Conservation (phyloP, 2,888 invertebrate genomes). For the Cryptocephalus primarius region DNA sequence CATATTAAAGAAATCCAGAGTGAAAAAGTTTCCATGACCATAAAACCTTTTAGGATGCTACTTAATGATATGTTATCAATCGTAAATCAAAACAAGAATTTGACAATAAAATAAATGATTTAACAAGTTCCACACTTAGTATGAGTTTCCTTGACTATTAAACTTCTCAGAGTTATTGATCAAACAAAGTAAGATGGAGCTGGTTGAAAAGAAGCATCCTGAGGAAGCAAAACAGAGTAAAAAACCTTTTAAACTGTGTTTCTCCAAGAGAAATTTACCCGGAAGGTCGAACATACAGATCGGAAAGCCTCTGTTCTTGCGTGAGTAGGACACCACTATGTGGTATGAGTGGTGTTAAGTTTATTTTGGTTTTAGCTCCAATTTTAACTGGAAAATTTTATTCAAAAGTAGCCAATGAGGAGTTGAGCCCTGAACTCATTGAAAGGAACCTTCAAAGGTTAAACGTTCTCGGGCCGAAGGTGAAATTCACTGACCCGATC, state of each 20-base stretch:
- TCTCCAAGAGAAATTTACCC: slow-evolving; percentile 21
- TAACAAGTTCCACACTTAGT: too few species aligned
- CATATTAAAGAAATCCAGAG: slow-evolving; percentile 7
- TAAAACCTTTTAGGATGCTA: too few species aligned
- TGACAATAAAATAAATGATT: too few species aligned
- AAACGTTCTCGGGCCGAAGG: slow-evolving; percentile 22
- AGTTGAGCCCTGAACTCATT: slow-evolving; percentile 16
- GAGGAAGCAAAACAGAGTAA: slow-evolving; percentile 13
- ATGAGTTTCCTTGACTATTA: too few species aligned
- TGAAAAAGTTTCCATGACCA: too few species aligned
- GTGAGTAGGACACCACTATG: slow-evolving; percentile 9
- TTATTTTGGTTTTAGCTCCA: slow-evolving; percentile 20
- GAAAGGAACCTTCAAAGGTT: slow-evolving; percentile 25
- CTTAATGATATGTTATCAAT: slow-evolving; percentile 71
- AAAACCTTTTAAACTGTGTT: slow-evolving; percentile 30
- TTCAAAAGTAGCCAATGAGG: slow-evolving; percentile 13
- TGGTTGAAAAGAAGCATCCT: background rate
- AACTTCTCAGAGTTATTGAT: slow-evolving; percentile 15
- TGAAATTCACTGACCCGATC: slow-evolving; percentile 25
- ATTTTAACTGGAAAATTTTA: slow-evolving; percentile 31
- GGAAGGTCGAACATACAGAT: slow-evolving; percentile 23
- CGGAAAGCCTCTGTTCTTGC: slow-evolving; percentile 17
- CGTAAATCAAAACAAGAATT: slow-evolving; percentile 27
- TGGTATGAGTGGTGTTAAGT: background rate
- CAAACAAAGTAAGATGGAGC: slow-evolving; percentile 11